Conservation (phyloP, 2,797 vertebrate species). For the Pampus argenteus region DNA sequence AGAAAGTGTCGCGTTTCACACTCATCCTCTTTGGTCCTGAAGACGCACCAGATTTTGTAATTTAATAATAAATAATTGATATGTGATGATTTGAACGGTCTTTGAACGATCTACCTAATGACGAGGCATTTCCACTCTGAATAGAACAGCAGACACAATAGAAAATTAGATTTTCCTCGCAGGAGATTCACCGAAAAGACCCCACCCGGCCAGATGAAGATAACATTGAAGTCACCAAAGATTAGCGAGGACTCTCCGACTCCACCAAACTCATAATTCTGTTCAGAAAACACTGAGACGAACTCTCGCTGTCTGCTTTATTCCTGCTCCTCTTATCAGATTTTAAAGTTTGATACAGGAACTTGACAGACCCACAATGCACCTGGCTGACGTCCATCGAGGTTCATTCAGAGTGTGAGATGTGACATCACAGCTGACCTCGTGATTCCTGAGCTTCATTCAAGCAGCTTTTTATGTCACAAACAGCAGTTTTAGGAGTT, state of each 20-base stretch:
- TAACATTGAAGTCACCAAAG: conserved; percentile 50
- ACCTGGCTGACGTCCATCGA: conserved; percentile 42
- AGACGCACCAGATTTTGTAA: no score
- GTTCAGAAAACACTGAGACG: conserved; percentile 9
- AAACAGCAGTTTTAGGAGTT: neutral
- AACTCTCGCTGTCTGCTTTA: neutral
- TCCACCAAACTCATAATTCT: conserved; percentile 4
- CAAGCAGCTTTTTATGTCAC: neutral
- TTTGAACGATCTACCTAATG: conserved; percentile 30
- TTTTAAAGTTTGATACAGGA: conserved; percentile 39
- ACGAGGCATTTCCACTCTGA: conserved; percentile 42
- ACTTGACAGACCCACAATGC: conserved; percentile 42
- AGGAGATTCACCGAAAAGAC: conserved; percentile 5
- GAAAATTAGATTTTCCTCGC: conserved; percentile 32
- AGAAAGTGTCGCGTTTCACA: neutral
- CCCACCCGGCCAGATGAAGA: conserved; percentile 29
- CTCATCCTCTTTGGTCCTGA: conserved; percentile 9
- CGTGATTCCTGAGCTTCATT: conserved; percentile 8
- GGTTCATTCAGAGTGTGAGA: conserved; percentile 39
- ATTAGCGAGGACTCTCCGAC: conserved; percentile 29
- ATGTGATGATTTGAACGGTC: conserved; percentile 45
- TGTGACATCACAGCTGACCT: conserved; percentile 30
- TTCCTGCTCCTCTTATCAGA: conserved; percentile 21
- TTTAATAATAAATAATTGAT: no score
- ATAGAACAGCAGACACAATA: conserved; percentile 20